Evolutionary conservation across 2,888 invertebrate genomes (phyloP), one percentile per base, ranked within the genome.

Genomic region (Sesia bembeciformis): DNA sequence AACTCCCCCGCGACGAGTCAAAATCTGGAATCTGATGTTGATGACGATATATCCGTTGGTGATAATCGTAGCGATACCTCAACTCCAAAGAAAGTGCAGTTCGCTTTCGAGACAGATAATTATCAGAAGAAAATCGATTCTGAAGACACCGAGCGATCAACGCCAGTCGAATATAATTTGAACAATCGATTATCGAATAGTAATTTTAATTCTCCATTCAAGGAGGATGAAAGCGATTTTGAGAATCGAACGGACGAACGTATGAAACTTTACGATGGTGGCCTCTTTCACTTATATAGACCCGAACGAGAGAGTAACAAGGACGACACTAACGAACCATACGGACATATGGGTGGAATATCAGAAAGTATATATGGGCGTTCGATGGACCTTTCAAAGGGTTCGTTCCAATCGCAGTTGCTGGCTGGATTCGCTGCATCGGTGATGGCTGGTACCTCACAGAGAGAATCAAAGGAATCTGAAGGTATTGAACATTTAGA

Each of bases 1-100:
- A 68, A 67, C 49, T 79, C 57, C 4, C 83, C 67, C 38, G 62
- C 67, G 0, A 60, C 70, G 3, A 81, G 79, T 51, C 77, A 72
- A 23, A 78, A 81, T 42, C 58, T 74, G 0, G 84, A 84, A 2
- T 84, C 85, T 0, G 86, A 85, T 52, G 64, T 68, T 0, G 84
- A 88, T 40, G 85, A 89, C 54, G 88, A 90, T 56, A 86, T 89
- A 58, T 85, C 87, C 3, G 86, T 89, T 39, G 84, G 89, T 3
- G 84, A 88, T 61, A 86, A 88, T 57, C 76, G 90, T 60, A 85
- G 89, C 53, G 84, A 87, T 49, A 70, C 85, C 0, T 87, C 85
- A 0, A 76, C 81, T 0, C 81, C 82, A 3, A 74, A 74, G 56
- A 75, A 77, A 58, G 57, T 60, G 5, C 64, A 67, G 8, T 72